A percentile compares a stretch with the other conserved stretches of the same genome.
Evolutionary conservation across 1,140 invertebrate species (phyloP).

Genomic region (Rhagoletis zephyria): DNA sequence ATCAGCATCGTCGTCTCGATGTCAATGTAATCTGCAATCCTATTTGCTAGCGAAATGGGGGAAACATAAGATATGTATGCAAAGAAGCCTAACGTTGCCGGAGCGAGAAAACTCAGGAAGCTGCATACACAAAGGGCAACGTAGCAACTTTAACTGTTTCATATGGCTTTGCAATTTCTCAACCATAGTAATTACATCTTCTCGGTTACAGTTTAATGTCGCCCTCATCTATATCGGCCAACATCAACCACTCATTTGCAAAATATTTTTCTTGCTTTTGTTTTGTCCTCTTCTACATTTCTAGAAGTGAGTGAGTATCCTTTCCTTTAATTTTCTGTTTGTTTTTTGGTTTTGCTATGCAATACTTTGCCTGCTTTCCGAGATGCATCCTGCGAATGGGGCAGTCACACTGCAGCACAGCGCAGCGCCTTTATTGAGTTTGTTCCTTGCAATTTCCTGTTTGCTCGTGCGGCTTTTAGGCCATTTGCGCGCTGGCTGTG

Average conservation of each 20-base stretch:
- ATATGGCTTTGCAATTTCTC: slow-evolving; percentile 28
- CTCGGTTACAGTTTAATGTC: slow-evolving; percentile 51
- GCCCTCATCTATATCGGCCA: not conserved
- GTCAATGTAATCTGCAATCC: slow-evolving; percentile 17
- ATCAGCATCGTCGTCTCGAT: not conserved
- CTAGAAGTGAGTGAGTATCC: not conserved
- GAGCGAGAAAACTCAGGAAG: not conserved
- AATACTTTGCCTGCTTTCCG: not conserved
- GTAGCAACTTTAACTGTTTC: slow-evolving; percentile 31
- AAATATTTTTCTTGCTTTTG: not conserved
- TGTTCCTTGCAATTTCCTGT: slow-evolving; percentile 58
- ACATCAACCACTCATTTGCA: not conserved
- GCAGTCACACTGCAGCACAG: slow-evolving; percentile 14
- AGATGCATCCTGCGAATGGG: not conserved
- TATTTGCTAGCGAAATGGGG: not conserved
- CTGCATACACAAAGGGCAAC: no score
- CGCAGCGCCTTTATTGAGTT: slow-evolving; percentile 43
- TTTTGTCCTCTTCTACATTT: not conserved
- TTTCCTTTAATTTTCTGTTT: not conserved
- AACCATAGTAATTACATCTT: slow-evolving; percentile 35
- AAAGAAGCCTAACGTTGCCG: no score
- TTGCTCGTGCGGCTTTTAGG: slow-evolving; percentile 42
- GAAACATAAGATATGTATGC: not conserved
- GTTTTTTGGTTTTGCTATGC: not conserved
- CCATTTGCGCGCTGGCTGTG: not conserved